Percentiles rank a stretch among this genome's conserved stretches.
Evolutionary conservation across 2,113 vertebrate species (phyloP).

Genomic region (Ceuthmochares aereus): DNA sequence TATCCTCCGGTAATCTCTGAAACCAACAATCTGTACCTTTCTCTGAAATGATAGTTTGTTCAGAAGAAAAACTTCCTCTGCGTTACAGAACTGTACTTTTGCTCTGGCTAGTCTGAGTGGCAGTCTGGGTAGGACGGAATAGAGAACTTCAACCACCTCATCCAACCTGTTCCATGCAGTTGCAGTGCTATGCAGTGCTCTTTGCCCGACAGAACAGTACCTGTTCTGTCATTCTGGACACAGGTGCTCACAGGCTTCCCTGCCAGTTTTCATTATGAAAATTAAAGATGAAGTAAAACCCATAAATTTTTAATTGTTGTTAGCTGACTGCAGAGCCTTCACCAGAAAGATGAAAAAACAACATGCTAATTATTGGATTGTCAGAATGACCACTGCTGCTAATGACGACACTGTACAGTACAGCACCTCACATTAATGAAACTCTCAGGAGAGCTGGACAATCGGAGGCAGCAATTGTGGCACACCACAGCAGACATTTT

Average conservation of each 20-base stretch:
- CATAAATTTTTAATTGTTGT: not conserved
- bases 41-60: not conserved
- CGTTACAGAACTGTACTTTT: not conserved
- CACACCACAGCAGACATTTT: not conserved
- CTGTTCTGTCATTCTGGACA: not conserved
- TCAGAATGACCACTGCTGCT: not conserved
- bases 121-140: not conserved
- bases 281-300: not conserved
- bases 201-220: not conserved
- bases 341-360: not conserved
- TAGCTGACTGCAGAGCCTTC: not conserved
- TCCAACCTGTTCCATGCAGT: not conserved
- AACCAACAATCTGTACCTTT: not conserved
- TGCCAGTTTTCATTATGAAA: not conserved
- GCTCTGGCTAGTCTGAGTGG: not conserved
- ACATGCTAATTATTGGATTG: not conserved
- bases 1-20: not conserved
- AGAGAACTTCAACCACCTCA: not conserved
- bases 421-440: not conserved
- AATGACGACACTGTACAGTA: not conserved
- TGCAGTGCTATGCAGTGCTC: not conserved
- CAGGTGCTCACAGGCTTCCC: not conserved
- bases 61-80: not conserved
- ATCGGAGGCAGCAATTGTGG: not conserved
- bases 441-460: not conserved